Evolutionary conservation across 1,140 invertebrate species (phyloP).

Genomic region (Phymorhynchus buccinoides): DNA sequence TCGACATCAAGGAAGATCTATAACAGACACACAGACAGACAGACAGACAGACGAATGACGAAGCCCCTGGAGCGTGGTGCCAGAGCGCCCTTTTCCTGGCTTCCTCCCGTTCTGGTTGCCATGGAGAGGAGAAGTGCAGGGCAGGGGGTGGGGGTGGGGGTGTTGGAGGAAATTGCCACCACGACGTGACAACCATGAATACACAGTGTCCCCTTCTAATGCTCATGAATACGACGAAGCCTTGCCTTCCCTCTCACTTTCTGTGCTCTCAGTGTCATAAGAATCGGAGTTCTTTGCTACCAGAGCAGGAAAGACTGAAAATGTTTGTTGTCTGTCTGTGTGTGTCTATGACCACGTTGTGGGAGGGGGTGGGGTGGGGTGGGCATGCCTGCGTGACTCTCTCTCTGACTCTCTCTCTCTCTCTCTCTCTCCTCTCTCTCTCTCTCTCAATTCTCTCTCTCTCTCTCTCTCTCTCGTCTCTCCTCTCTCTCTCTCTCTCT

Average conservation of each 20-base stretch:
- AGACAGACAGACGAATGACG: not conserved
- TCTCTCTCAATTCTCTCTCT: no score
- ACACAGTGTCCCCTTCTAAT: not conserved
- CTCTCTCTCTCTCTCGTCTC: not conserved
- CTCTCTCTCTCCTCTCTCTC: not conserved
- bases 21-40: not conserved
- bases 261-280: no score
- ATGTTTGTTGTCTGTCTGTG: no score
- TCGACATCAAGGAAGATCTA: not conserved
- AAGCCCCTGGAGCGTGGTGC: no score
- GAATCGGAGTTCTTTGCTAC: no score
- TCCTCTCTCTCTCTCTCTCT: not conserved
- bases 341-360: no score
- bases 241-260: no score
- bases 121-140: not conserved
- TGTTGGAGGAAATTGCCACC: no score
- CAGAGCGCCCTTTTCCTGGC: not conserved
- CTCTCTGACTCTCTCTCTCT: not conserved
- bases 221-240: no score
- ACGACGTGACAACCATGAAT: conserved; percentile 2
- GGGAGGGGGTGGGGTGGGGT: no score
- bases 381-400: no score
- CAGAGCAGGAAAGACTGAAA: no score
- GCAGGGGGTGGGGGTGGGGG: not conserved
- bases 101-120: not conserved